Base-by-base conservation (phyloP, 2,888 invertebrate genomes). In the Crepidodera aurea region DNA sequence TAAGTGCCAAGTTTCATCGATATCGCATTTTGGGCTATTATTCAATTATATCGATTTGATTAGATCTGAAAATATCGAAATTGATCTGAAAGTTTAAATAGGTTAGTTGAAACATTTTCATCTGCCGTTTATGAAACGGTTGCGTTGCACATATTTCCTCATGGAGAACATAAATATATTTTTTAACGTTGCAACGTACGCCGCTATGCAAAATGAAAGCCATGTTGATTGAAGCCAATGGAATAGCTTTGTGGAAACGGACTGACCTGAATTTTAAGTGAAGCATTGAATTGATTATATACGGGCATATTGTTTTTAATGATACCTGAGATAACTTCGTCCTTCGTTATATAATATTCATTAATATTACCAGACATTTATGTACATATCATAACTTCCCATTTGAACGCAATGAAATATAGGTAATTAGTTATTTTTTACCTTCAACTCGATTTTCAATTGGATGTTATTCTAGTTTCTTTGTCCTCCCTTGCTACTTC, bases 341-440 rank as follows among this genome's bases (percentile, higher is more conserved):
- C 60, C 60, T 60, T 19, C 39, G 32, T 60, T 60, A 48, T 32
- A 48, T 60, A 60, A 60, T 54, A 46, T 39, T 25, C 40, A 54
- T 48, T 53, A 37, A 46, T 60, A 34, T 12, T 40, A 50, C 10
- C 16, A 50, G 29, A 50, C 32, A 50, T 32, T 48, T 16, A 29
- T 48, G 29, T 27, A 29, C 15, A 48, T 29, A 29, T 25, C 27
- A 27, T 44, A 44, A 53, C 51, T 53, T 37, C 51, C 25, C 48
- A 29, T 48, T 25, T 25, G 46, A 46, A n/a, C 19, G 22, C 53
- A 39, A 15, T 37, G 39, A 53, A 39, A 53, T 53, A 53, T 53
- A 37, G 39, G 53, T 53, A 53, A 53, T 53, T 53, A 53, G 22
- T 1, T 15, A 27, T 48, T 51, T 51, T 39, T 39, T 39, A 53